Evolutionary conservation across 2,113 vertebrate genomes (phyloP).

Genomic region (Cranoglanis bouderius): DNA sequence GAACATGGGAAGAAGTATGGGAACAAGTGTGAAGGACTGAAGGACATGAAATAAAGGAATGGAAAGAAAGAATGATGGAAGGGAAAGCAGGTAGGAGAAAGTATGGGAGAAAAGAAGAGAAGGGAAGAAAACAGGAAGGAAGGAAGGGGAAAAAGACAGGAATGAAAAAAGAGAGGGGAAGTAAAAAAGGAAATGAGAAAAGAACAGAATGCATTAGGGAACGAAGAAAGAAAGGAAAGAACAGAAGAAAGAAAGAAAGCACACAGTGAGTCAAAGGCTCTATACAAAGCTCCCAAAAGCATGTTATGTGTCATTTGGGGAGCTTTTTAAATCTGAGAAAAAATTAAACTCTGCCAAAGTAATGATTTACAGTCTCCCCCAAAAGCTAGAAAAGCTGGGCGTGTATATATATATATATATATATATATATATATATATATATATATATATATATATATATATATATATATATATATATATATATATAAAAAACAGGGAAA

Average conservation of each 20-base stretch:
- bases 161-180: no score
- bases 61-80: not conserved
- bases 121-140: not conserved
- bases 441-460: no score
- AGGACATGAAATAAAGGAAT: not conserved
- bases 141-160: not conserved
- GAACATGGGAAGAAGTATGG: not conserved
- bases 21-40: not conserved
- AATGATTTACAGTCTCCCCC: not conserved
- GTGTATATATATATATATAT: no score
- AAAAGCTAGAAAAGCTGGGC: not conserved
- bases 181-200: not conserved
- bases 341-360: not conserved
- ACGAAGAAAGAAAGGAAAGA: not conserved
- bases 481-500: no score
- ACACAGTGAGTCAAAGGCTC: not conserved
- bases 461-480: no score
- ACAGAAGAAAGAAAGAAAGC: not conserved
- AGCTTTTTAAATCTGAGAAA: slow-evolving; percentile 9
- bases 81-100: not conserved
- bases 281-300: not conserved
- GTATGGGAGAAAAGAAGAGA: not conserved
- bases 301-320: not conserved
- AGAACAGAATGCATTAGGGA: not conserved
- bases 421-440: no score